phyloP scores from a whole-genome alignment of 2,797 vertebrate genomes.

The Etheostoma perlongum region DNA sequence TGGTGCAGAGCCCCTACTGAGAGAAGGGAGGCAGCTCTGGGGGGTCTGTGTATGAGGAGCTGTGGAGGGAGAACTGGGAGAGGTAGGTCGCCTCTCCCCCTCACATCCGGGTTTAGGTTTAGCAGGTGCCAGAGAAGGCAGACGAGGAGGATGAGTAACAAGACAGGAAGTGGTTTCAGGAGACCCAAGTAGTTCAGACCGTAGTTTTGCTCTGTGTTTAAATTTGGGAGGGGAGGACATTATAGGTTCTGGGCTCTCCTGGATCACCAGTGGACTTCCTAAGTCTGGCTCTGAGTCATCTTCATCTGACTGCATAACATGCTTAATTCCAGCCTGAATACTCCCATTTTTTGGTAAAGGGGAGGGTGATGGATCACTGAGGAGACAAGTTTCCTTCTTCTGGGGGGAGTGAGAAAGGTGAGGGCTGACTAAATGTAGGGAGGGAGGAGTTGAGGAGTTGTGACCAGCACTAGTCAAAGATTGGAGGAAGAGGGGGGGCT shows the following conservation, averaged over 20 bases:
- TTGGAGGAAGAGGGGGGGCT: conserved; percentile 65
- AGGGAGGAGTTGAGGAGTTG: conserved; percentile 29
- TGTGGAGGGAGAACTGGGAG: conserved; percentile 27
- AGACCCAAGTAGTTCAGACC: conserved; percentile 45
- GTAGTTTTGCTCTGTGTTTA: conserved; percentile 63
- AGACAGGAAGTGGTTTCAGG: conserved; percentile 54
- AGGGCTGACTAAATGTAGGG: conserved; percentile 46
- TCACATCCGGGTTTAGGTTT: conserved; percentile 53
- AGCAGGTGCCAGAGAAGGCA: conserved; percentile 39
- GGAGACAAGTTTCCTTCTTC: conserved; percentile 46
- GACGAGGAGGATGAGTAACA: conserved; percentile 41
- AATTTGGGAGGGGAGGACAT: conserved; percentile 78
- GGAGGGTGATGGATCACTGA: conserved; percentile 32
- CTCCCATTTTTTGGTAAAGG: conserved; percentile 64
- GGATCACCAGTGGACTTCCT: conserved; percentile 83
- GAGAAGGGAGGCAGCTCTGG: conserved; percentile 27
- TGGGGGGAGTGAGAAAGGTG: conserved; percentile 47
- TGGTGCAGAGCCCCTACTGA: conserved; percentile 23
- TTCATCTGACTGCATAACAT: conserved; percentile 75
- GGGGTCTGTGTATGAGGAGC: conserved; percentile 27
- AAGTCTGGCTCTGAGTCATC: conserved; percentile 78
- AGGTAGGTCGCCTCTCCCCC: conserved; percentile 24
- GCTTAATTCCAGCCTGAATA: conserved; percentile 31
- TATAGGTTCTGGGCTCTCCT: conserved; percentile 79
- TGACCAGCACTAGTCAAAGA: conserved; percentile 18